Conservation (phyloP, 2,797 vertebrate genomes). For the Urocyon cinereoargenteus region DNA sequence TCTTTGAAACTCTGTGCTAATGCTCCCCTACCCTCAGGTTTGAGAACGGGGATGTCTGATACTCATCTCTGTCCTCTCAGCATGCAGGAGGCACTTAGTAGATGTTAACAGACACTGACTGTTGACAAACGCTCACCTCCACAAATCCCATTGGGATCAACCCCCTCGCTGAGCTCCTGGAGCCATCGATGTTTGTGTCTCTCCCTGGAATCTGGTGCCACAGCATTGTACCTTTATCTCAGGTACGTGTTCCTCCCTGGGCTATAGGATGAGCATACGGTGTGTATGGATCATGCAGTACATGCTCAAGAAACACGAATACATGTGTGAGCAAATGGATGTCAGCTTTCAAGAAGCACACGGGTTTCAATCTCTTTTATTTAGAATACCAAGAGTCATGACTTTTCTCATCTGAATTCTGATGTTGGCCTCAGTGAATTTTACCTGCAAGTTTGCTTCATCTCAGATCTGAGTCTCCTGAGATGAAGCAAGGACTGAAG, state of each 20-base stretch:
- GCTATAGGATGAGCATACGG: accelerated
- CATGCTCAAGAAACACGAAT: not conserved
- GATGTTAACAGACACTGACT: not conserved
- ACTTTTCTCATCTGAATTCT: constrained; percentile 8
- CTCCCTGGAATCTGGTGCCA: not conserved
- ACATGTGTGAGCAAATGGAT: not conserved
- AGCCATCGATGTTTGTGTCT: not conserved
- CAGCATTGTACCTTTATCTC: not conserved
- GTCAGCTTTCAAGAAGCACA: not conserved
- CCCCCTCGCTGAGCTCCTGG: not conserved
- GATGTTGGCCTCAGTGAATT: not conserved
- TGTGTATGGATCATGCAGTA: accelerated
- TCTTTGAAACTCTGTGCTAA: not conserved
- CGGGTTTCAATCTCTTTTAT: not conserved
- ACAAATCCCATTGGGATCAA: not conserved
- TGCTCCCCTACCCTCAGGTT: not conserved
- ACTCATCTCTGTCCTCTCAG: not conserved
- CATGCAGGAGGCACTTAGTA: not conserved
- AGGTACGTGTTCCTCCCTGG: not conserved
- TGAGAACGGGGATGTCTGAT: not conserved
- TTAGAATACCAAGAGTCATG: not conserved
- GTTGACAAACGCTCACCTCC: not conserved
- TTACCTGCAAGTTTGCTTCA: not conserved
- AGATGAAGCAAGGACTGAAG: not conserved
- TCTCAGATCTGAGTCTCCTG: not conserved